A percentile compares a stretch with the other conserved stretches of the same genome.
phyloP scores from a whole-genome alignment of 2,888 invertebrate species.

The Heteropelma amictum region DNA sequence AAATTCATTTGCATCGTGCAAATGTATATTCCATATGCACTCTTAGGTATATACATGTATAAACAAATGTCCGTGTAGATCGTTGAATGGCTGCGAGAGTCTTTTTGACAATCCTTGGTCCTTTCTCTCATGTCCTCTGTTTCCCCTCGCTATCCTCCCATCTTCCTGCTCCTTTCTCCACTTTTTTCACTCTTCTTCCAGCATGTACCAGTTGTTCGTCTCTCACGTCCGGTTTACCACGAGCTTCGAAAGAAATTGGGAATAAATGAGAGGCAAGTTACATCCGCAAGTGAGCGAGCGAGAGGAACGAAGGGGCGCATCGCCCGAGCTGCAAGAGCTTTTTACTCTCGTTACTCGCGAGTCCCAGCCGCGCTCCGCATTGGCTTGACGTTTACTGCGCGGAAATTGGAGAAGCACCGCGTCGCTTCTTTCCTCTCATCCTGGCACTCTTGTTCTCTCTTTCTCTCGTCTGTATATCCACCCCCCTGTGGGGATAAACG shows the following conservation, averaged over 20 bases:
- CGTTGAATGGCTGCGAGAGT: constrained; percentile 22
- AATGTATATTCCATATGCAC: not conserved
- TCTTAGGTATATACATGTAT: not conserved
- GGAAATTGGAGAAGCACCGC: constrained; percentile 67
- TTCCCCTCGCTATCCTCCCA: constrained; percentile 45
- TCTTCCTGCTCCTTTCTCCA: constrained; percentile 16
- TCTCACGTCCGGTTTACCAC: constrained; percentile 20
- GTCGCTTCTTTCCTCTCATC: constrained; percentile 31
- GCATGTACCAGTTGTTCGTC: not conserved
- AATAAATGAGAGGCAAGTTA: constrained; percentile 54
- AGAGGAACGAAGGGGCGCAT: not conserved
- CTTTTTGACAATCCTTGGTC: constrained; percentile 11
- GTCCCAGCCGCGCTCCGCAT: constrained; percentile 53
- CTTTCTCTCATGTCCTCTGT: constrained; percentile 40
- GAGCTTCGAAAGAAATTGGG: constrained; percentile 46
- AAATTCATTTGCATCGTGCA: constrained; percentile 3
- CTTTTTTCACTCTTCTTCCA: not conserved
- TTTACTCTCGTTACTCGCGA: constrained; percentile 23
- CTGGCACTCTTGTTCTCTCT: constrained; percentile 34
- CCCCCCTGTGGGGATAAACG: constrained; percentile 41
- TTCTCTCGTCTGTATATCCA: constrained; percentile 28
- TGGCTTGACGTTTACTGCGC: constrained; percentile 65
- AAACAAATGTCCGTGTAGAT: too few species aligned
- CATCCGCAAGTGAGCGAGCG: constrained; percentile 48
- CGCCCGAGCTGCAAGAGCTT: constrained; percentile 17